Conservation (phyloP, 2,113 vertebrate genomes). For the Pseudolaguvia tuberculata region DNA sequence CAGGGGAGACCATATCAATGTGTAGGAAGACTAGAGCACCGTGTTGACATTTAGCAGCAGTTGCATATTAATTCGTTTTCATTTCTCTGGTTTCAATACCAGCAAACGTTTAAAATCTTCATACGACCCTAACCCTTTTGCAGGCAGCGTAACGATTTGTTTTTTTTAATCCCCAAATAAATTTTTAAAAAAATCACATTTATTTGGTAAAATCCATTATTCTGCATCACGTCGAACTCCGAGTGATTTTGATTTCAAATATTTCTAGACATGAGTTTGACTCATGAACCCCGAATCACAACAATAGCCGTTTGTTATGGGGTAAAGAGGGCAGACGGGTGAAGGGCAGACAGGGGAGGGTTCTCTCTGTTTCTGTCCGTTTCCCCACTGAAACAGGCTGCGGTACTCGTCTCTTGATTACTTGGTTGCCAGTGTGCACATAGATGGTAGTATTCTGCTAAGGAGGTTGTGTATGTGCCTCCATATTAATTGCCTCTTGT, state of each 20-base stretch:
- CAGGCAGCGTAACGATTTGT: background rate
- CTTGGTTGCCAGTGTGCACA: slow-evolving; percentile 37
- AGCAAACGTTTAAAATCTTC: background rate
- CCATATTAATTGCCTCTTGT: slow-evolving; percentile 34
- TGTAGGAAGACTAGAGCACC: background rate
- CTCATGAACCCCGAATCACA: slow-evolving; percentile 4
- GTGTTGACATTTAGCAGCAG: background rate
- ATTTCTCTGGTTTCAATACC: background rate
- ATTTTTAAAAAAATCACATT: background rate
- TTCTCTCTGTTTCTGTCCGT: slow-evolving; percentile 40
- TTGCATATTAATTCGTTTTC: background rate
- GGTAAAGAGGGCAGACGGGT: slow-evolving; percentile 33
- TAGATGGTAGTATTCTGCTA: slow-evolving; percentile 21
- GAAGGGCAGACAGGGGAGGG: slow-evolving; percentile 38
- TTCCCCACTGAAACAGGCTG: slow-evolving; percentile 29
- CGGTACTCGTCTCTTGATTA: slow-evolving; percentile 33
- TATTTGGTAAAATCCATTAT: slow-evolving; percentile 1
- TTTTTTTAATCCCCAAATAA: too few species aligned
- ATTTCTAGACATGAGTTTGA: slow-evolving; percentile 10
- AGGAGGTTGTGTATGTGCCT: slow-evolving; percentile 29
- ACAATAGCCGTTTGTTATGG: slow-evolving; percentile 2
- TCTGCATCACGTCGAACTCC: background rate
- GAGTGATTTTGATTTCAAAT: background rate
- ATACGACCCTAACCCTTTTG: slow-evolving; percentile 1
- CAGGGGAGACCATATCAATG: background rate